These are phyloP conservation scores for Spodoptera picta DNA, from an alignment of 2,888 invertebrate genomes.

Conservation along the genomic window DNA sequence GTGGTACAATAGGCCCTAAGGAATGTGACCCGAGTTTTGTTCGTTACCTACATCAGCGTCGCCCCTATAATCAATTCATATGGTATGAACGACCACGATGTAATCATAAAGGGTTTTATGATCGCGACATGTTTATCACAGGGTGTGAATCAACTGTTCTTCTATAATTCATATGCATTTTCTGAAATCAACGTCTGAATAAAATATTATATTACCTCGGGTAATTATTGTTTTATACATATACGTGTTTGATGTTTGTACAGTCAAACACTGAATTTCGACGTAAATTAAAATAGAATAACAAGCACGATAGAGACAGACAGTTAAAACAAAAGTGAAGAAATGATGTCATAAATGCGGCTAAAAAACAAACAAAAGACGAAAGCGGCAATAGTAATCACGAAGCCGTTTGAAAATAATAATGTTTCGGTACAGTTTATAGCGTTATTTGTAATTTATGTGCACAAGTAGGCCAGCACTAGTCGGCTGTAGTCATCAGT, in stretches of 20 bases:
- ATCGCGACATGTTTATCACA: background rate
- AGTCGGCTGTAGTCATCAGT: slow-evolving; percentile 66
- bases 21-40: slow-evolving; percentile 82
- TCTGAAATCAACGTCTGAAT: background rate
- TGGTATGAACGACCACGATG: slow-evolving; percentile 19
- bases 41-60: slow-evolving; percentile 57
- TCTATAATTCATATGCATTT: slow-evolving; percentile 1
- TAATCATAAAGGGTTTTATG: slow-evolving; percentile 12
- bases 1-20: slow-evolving; percentile 81
- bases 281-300: too few species aligned
- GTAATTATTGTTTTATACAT: too few species aligned
- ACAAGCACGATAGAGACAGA: slow-evolving; percentile 1
- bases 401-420: slow-evolving; percentile 20
- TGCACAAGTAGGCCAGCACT: slow-evolving; percentile 70
- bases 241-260: too few species aligned
- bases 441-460: slow-evolving; percentile 58
- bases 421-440: slow-evolving; percentile 38
- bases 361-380: slow-evolving; percentile 39
- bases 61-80: slow-evolving; percentile 54
- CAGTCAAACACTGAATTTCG: too few species aligned
- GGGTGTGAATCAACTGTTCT: slow-evolving; percentile 1
- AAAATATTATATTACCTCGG: slow-evolving; percentile 1
- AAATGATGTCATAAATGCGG: slow-evolving; percentile 39
- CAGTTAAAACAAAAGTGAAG: slow-evolving; percentile 23
- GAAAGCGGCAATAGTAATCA: slow-evolving; percentile 27